These are phyloP conservation scores for Arctopsyche grandis DNA, from an alignment of 1,140 invertebrate species.

Conservation along the genomic window DNA sequence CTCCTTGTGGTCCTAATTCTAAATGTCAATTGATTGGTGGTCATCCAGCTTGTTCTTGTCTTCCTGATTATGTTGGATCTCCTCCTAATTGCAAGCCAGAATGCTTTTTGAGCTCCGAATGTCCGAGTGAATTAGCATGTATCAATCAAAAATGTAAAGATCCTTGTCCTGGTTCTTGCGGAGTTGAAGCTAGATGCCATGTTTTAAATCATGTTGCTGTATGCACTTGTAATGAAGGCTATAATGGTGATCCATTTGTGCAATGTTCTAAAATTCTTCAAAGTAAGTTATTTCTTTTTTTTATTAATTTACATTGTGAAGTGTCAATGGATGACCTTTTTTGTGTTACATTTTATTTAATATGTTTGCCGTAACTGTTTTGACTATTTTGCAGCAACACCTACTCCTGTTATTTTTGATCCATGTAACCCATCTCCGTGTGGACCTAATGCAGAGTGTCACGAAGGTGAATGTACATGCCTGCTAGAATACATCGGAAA, in stretches of 20 bases:
- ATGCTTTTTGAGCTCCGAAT: slow-evolving; percentile 79
- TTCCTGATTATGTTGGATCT: slow-evolving; percentile 77
- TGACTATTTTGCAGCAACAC: slow-evolving; percentile 58
- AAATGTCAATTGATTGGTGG: slow-evolving; percentile 78
- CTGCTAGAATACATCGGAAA: slow-evolving; percentile 79
- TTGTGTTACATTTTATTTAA: background rate
- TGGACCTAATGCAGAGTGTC: slow-evolving; percentile 80
- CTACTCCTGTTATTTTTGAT: slow-evolving; percentile 61
- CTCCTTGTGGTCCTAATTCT: slow-evolving; percentile 84
- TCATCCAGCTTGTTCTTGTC: slow-evolving; percentile 81
- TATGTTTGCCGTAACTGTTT: background rate
- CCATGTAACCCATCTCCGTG: slow-evolving; percentile 84
- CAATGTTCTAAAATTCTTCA: slow-evolving; percentile 70
- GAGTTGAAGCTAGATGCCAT: slow-evolving; percentile 77
- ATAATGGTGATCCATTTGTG: slow-evolving; percentile 80
- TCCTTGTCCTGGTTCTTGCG: slow-evolving; percentile 80
- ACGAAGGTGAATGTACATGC: slow-evolving; percentile 76
- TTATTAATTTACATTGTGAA: slow-evolving; percentile 39
- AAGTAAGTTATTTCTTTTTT: slow-evolving; percentile 57
- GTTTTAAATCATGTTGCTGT: slow-evolving; percentile 79
- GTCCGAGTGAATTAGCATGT: slow-evolving; percentile 76
- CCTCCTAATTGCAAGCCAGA: slow-evolving; percentile 81
- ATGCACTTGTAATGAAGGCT: slow-evolving; percentile 77
- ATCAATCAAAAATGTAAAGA: slow-evolving; percentile 78
- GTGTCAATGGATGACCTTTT: background rate